Evolutionary conservation across 2,888 invertebrate species (phyloP).

Genomic region (Ichneumoninae sp.): DNA sequence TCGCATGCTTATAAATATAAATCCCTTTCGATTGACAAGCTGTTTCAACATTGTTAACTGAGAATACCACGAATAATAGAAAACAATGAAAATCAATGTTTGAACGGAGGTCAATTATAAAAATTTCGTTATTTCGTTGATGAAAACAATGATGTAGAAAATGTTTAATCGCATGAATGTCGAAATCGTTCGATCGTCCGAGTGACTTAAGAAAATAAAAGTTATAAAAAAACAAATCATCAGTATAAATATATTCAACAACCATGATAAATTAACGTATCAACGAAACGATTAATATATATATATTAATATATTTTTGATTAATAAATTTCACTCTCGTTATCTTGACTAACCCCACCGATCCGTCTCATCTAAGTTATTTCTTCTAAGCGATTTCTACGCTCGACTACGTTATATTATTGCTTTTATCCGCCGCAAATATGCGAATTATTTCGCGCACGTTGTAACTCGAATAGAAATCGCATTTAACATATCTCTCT

Average conservation of each 20-base stretch:
- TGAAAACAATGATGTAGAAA: conserved; percentile 46
- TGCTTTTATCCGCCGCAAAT: conserved; percentile 45
- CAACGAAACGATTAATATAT: conserved; percentile 33
- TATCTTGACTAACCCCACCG: neutral
- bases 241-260: conserved; percentile 35
- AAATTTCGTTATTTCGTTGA: neutral
- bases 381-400: conserved; percentile 55
- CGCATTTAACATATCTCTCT: conserved; percentile 24
- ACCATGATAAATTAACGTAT: conserved; percentile 24
- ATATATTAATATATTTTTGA: conserved; percentile 49
- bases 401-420: conserved; percentile 58
- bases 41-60: conserved; percentile 18
- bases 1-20: conserved; percentile 44
- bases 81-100: conserved; percentile 13
- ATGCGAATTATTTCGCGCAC: conserved; percentile 18
- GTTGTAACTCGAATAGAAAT: conserved; percentile 31
- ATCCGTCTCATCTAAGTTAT: conserved; percentile 13
- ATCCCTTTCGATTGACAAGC: conserved; percentile 19
- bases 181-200: conserved; percentile 18
- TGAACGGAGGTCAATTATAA: conserved; percentile 6
- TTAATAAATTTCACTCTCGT: conserved; percentile 29
- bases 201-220: neutral
- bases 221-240: neutral
- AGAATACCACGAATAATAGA: conserved; percentile 1
- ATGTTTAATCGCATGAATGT: conserved; percentile 21